Conservation (phyloP, 2,113 vertebrate genomes). For the Anser cygnoides region DNA sequence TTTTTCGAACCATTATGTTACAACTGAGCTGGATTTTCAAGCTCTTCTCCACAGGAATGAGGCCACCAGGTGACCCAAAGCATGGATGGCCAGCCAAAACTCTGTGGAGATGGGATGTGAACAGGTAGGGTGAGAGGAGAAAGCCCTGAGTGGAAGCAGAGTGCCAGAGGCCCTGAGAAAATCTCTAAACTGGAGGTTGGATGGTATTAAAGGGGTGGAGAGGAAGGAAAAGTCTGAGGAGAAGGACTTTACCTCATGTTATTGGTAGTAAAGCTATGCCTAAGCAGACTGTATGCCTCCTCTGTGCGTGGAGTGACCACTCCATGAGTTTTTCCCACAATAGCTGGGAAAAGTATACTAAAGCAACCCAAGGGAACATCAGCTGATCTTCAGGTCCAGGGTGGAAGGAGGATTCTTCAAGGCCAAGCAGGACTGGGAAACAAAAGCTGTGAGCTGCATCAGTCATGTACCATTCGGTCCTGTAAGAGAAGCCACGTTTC, state of each 20-base stretch:
- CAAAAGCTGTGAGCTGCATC: conserved; percentile 6
- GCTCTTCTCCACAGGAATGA: not conserved
- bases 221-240: not conserved
- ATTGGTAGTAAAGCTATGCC: not conserved
- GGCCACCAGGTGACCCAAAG: not conserved
- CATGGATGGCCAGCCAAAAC: not conserved
- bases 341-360: not conserved
- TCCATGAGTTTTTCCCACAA: no score
- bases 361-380: not conserved
- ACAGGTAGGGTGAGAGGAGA: not conserved
- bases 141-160: not conserved
- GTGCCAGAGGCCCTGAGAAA: not conserved
- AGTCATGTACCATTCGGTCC: not conserved
- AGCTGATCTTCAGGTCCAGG: not conserved
- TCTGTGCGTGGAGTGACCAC: not conserved
- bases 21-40: not conserved
- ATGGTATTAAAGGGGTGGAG: not conserved
- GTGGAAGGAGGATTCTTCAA: not conserved
- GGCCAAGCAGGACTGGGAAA: not conserved
- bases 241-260: not conserved
- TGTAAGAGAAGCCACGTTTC: conserved; percentile 52
- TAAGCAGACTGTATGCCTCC: not conserved
- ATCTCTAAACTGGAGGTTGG: not conserved
- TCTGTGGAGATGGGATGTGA: not conserved
- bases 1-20: not conserved